A percentile compares a stretch with the other conserved stretches of the same genome.
Conservation (phyloP, 2,797 vertebrate species). For the Poecilia gillii region DNA sequence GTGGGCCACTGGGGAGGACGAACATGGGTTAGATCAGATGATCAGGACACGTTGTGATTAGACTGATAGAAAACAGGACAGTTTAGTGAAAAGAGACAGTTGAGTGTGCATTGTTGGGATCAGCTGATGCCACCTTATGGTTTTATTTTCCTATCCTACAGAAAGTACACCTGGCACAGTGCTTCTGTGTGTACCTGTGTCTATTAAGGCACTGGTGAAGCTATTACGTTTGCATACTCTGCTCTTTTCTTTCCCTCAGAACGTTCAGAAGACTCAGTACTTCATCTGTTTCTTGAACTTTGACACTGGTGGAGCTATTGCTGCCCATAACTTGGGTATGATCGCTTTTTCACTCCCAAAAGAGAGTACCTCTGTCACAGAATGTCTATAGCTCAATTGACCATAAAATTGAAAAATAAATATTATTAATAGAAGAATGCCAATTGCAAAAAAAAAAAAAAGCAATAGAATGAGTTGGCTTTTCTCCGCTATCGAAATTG, state of each 20-base stretch:
- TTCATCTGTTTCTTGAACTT: not conserved
- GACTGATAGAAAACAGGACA: not conserved
- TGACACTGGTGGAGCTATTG: not conserved
- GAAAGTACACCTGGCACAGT: not conserved
- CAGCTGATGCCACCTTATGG: not conserved
- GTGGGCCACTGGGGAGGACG: constrained; percentile 85
- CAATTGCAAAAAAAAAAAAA: not conserved
- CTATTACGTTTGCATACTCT: not conserved
- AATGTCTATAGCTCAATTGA: not conserved
- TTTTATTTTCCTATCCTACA: not conserved
- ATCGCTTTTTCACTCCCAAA: not conserved
- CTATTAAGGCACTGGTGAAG: not conserved
- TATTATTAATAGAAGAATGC: not conserved
- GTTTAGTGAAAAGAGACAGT: not conserved
- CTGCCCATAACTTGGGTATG: not conserved
- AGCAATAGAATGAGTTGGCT: not conserved
- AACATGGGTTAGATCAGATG: not conserved
- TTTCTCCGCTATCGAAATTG: not conserved
- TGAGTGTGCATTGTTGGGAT: not conserved
- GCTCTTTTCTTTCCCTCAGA: not conserved
- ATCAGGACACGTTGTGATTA: not conserved
- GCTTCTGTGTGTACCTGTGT: not conserved
- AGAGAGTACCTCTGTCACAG: not conserved
- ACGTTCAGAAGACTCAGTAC: not conserved
- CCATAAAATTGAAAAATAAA: not conserved